A percentile compares a stretch with the other conserved stretches of the same genome.
phyloP scores from a whole-genome alignment of 2,888 invertebrate genomes.

The Endomychus coccineus region DNA sequence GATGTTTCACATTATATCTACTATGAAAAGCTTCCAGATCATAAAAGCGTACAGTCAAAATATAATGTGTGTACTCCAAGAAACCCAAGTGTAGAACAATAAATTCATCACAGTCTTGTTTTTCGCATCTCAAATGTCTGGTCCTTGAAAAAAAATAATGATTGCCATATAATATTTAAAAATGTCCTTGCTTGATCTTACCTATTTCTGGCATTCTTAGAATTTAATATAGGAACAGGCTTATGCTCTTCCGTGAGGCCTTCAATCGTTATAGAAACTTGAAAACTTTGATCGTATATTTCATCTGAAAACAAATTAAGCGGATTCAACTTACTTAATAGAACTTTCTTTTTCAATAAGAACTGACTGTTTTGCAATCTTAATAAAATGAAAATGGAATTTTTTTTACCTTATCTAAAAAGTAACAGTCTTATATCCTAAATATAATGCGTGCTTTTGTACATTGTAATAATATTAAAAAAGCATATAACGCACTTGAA shows the following conservation, averaged over 20 bases:
- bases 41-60: conserved; percentile 75
- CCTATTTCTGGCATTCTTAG: conserved; percentile 65
- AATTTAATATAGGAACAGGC: conserved; percentile 57
- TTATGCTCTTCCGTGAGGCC: conserved; percentile 72
- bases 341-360: not conserved
- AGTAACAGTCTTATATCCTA: no score
- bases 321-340: not conserved
- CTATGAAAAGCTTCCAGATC: conserved; percentile 79
- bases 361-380: not conserved
- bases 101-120: conserved; percentile 78
- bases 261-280: conserved; percentile 76
- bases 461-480: no score
- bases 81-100: conserved; percentile 84
- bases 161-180: not conserved
- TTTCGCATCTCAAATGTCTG: conserved; percentile 71
- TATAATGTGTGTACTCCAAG: conserved; percentile 81
- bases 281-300: conserved; percentile 83
- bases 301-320: conserved; percentile 63
- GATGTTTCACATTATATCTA: conserved; percentile 74
- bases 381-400: no score
- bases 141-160: conserved; percentile 49
- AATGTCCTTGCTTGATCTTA: conserved; percentile 31
- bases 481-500: no score
- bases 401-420: no score
- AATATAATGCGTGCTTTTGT: no score